Evolutionary conservation across 1,140 invertebrate genomes (phyloP).

Genomic region (Drosophila pseudoananassae): DNA sequence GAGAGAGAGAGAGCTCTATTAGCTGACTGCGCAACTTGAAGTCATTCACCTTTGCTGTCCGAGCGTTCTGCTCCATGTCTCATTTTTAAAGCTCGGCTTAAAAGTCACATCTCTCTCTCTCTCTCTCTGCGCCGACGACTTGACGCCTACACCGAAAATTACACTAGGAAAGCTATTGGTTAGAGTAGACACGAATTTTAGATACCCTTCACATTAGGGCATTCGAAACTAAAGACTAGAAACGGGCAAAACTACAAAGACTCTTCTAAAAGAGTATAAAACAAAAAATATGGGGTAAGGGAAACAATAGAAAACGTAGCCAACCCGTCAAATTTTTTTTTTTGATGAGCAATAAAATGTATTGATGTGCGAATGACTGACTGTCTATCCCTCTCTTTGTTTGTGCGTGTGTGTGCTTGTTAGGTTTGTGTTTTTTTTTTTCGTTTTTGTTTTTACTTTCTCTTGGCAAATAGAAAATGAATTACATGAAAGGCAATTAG

Average conservation of each 20-base stretch:
- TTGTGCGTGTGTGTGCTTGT: constrained; percentile 14
- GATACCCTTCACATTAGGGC: neutral
- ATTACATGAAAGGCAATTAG: constrained; percentile 61
- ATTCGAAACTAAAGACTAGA: no score
- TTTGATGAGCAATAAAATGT: constrained; percentile 70
- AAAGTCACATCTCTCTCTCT: constrained; percentile 9
- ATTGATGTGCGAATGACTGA: constrained; percentile 19
- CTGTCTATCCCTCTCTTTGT: neutral
- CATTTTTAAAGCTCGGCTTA: constrained; percentile 25
- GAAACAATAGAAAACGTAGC: constrained; percentile 68
- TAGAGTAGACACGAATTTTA: constrained; percentile 1
- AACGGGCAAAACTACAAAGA: no score
- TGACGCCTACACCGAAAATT: constrained; percentile 73
- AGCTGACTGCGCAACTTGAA: constrained; percentile 46
- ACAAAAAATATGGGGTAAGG: neutral
- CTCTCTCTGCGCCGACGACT: constrained; percentile 26
- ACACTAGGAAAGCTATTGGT: constrained; percentile 16
- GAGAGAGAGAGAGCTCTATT: constrained; percentile 11
- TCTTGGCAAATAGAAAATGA: constrained; percentile 77
- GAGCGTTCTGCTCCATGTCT: constrained; percentile 29
- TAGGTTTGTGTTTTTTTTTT: neutral
- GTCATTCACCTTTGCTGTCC: constrained; percentile 75
- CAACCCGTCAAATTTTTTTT: constrained; percentile 61
- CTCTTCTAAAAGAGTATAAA: neutral
- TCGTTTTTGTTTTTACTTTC: constrained; percentile 72